Evolutionary conservation across 2,888 invertebrate species (phyloP).

Genomic region (Linyphia triangularis): DNA sequence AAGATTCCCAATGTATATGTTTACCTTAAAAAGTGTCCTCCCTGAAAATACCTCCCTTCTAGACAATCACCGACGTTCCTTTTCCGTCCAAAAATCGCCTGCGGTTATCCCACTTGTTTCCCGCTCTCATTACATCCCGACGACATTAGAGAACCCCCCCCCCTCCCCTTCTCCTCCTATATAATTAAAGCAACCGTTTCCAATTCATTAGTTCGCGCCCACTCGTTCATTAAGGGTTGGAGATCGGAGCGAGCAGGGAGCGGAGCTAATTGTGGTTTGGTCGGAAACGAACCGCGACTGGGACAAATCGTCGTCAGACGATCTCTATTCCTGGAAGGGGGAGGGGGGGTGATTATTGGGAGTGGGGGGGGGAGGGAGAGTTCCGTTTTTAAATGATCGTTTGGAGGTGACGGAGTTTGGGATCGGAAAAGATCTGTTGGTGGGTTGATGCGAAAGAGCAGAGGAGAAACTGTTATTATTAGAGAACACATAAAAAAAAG

Average conservation of each 20-base stretch:
- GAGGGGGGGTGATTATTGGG: constrained; percentile 38
- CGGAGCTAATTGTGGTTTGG: constrained; percentile 70
- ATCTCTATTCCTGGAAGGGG: constrained; percentile 23
- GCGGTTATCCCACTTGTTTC: constrained; percentile 38
- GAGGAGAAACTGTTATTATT: too few species aligned
- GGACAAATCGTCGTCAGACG: constrained; percentile 56
- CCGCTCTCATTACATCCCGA: constrained; percentile 21
- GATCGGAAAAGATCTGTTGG: constrained; percentile 5
- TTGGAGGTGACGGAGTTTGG: constrained; percentile 16
- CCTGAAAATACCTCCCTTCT: not conserved
- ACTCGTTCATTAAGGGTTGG: constrained; percentile 45
- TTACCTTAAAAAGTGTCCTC: too few species aligned
- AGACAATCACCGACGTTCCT: too few species aligned
- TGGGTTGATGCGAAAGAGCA: not conserved
- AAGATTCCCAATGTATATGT: too few species aligned
- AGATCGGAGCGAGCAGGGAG: not conserved
- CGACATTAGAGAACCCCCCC: constrained; percentile 16
- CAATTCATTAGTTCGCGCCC: constrained; percentile 67
- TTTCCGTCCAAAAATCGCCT: not conserved
- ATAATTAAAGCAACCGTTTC: constrained; percentile 71
- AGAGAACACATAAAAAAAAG: too few species aligned
- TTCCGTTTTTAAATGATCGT: constrained; percentile 8
- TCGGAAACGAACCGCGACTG: constrained; percentile 65
- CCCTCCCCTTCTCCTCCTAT: constrained; percentile 10
- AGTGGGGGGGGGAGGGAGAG: constrained; percentile 22